Conservation (phyloP, 2,888 invertebrate species). For the Hydropsyche betteni region DNA sequence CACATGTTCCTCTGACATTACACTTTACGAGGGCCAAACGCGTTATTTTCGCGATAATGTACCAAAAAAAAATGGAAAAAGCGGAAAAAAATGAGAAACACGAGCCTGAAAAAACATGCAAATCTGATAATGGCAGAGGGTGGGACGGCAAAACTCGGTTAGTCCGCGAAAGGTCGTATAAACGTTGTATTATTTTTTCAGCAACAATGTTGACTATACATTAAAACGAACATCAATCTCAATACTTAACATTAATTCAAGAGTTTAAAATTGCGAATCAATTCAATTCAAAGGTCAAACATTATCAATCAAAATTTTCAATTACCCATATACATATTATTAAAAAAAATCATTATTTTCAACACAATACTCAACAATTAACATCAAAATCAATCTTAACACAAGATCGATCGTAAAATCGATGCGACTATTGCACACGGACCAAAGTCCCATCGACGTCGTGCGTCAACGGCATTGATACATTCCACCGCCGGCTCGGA, state of each 20-base stretch:
- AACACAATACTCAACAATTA: neutral
- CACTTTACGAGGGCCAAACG: conserved; percentile 45
- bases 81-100: neutral
- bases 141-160: neutral
- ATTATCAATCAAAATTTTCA: too few relatives aligned
- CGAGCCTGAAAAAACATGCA: conserved; percentile 20
- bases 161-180: neutral
- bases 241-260: too few relatives aligned
- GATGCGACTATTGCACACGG: too few relatives aligned
- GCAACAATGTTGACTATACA: too few relatives aligned
- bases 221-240: too few relatives aligned
- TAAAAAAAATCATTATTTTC: too few relatives aligned
- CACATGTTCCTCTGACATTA: conserved; percentile 45
- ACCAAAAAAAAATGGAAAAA: conserved; percentile 36
- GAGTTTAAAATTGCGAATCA: too few relatives aligned
- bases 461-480: conserved; percentile 26
- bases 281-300: too few relatives aligned
- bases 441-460: neutral
- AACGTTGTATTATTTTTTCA: neutral
- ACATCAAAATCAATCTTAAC: neutral
- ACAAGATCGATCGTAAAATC: too few relatives aligned
- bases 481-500: conserved; percentile 35
- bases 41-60: conserved; percentile 37
- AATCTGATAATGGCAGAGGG: conserved; percentile 32
- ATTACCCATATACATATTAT: too few relatives aligned